Percentiles rank a stretch among this genome's conserved stretches.
These are phyloP conservation scores for Tetragonula clypearis DNA, from an alignment of 1,140 invertebrate species.

Conservation along the genomic window DNA sequence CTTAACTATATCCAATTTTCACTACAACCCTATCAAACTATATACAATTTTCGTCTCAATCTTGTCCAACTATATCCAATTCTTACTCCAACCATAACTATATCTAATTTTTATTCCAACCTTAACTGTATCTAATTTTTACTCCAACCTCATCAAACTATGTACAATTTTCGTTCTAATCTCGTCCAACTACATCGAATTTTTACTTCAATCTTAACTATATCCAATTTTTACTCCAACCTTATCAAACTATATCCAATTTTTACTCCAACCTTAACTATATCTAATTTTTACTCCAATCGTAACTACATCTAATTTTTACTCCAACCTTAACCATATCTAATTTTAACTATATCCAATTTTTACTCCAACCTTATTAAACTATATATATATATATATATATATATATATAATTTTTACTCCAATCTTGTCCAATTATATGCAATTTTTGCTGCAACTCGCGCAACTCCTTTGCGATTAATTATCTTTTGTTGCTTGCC, in stretches of 20 bases:
- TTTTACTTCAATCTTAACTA: too few species aligned
- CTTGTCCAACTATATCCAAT: not conserved
- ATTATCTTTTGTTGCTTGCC: not conserved
- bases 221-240: too few species aligned
- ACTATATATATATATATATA: constrained; percentile 52
- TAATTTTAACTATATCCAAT: too few species aligned
- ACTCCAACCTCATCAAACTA: not conserved
- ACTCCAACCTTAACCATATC: too few species aligned
- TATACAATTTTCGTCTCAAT: constrained; percentile 10
- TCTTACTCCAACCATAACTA: constrained; percentile 1
- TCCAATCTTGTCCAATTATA: constrained; percentile 44
- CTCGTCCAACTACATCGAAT: not conserved
- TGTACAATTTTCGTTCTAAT: constrained; percentile 9
- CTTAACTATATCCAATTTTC: constrained; percentile 25
- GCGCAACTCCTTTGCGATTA: not conserved
- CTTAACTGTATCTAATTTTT: constrained; percentile 28
- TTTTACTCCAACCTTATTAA: constrained; percentile 39
- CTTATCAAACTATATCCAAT: constrained; percentile 53
- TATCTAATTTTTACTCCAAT: constrained; percentile 16
- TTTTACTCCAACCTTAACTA: constrained; percentile 5
- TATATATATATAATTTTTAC: constrained; percentile 42
- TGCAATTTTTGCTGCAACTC: constrained; percentile 17
- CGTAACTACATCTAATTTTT: not conserved
- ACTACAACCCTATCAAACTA: not conserved
- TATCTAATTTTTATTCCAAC: too few species aligned